Evolutionary conservation across 2,113 vertebrate species (phyloP), one percentile per base, ranked within the genome.

Genomic region (Columbina picui): DNA sequence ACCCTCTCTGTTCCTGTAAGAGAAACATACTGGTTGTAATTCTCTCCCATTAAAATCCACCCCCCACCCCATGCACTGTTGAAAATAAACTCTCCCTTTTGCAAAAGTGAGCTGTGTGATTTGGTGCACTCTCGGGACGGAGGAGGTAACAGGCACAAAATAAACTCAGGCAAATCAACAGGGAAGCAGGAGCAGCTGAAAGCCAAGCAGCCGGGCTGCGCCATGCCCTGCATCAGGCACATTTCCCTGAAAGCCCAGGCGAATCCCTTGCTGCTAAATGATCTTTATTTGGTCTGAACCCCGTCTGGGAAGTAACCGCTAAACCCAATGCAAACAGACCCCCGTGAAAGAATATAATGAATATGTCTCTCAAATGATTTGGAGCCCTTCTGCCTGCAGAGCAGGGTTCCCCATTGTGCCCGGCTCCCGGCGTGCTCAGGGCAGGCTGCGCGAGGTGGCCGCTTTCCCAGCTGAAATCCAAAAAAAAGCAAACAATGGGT

Each of bases 301-400:
- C 92, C 43, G 90, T 91, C 93, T 96, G 94, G 95, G 93, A 95
- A 95, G 93, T 71, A 94, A 96, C 93, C 9, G 68, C 92, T 96
- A 95, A 96, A 95, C 84, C 94, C 96, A 94, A 43, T 87, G 93
- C 94, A 96, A 94, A 96, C 94, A 96, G 95, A 84, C 94, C 91
- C 91, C 95, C 32, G 64, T 96, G 91, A 96, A 95, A 96, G 95
- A 90, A 82, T 91, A 95, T 94, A 96, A 96, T 95, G 95, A 91
- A 88, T 93, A 94, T 90, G 94, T 96, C 95, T 95, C 94, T 91
- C 68, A 57, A 82, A 92, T 87, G 94, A 94, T 96, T 92, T 93
- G 90, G 87, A 96, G 93, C 80, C 82, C 95, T 96, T 94, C 88
- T 87, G 93, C 95, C 94, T 91, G 84, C 84, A 70, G 91, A 88